Conservation (phyloP, 2,113 vertebrate genomes). For the Caretta caretta region DNA sequence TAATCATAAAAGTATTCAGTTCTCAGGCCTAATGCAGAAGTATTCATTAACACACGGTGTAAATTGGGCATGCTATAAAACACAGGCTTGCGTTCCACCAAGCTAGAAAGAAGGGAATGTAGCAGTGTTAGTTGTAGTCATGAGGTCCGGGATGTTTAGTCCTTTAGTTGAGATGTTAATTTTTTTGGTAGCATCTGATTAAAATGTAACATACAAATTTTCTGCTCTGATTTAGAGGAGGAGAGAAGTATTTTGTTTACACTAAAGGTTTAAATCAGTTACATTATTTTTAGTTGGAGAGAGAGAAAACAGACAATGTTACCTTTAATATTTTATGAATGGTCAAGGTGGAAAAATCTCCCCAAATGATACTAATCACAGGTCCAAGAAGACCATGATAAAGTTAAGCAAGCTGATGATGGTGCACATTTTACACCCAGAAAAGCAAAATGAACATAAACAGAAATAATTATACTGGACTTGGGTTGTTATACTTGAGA, state of each 20-base stretch:
- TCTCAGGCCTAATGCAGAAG: conserved; percentile 21
- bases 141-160: conserved; percentile 60
- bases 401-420: conserved; percentile 24
- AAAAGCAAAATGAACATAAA: not conserved
- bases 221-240: conserved; percentile 28
- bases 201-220: conserved; percentile 53
- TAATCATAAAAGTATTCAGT: conserved; percentile 60
- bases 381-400: not conserved
- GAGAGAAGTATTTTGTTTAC: conserved; percentile 38
- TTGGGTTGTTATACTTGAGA: not conserved
- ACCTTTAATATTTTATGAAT: conserved; percentile 1
- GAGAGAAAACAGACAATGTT: conserved; percentile 46
- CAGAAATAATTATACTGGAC: not conserved
- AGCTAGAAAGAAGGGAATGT: conserved; percentile 20
- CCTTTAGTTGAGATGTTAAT: conserved; percentile 70
- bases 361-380: not conserved
- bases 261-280: conserved; percentile 42
- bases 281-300: conserved; percentile 53
- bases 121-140: conserved; percentile 17
- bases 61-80: conserved; percentile 76
- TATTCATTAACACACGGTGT: conserved; percentile 73
- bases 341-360: not conserved
- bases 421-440: not conserved
- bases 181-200: conserved; percentile 23
- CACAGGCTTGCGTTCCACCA: conserved; percentile 56